Percentiles rank a stretch among this genome's conserved stretches.
phyloP scores from a whole-genome alignment of 2,113 vertebrate species.

The Enhydra lutris region DNA sequence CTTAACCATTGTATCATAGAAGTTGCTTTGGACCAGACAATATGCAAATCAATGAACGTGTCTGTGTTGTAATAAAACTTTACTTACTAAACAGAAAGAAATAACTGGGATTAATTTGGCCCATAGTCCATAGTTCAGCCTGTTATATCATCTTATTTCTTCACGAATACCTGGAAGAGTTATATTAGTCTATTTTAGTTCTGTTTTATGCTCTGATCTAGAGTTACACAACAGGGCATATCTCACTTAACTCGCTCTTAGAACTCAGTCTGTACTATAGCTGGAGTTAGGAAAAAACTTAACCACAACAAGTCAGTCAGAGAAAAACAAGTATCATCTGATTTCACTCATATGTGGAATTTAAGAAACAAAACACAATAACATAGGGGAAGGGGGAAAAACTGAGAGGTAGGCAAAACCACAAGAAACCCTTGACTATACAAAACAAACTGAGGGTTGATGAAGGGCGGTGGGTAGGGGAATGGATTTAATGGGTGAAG shows the following conservation, averaged over 20 bases:
- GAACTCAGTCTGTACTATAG: not conserved
- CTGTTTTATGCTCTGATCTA: not conserved
- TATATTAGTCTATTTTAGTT: not conserved
- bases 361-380: not conserved
- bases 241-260: not conserved
- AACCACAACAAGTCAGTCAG: not conserved
- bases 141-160: not conserved
- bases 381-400: not conserved
- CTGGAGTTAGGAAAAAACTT: not conserved
- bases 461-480: not conserved
- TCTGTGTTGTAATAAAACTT: not conserved
- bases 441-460: not conserved
- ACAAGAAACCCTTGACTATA: not conserved
- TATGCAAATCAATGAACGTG: not conserved
- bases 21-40: not conserved
- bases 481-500: not conserved
- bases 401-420: not conserved
- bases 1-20: not conserved
- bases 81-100: not conserved
- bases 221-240: not conserved
- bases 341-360: not conserved
- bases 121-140: not conserved
- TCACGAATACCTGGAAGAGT: not conserved
- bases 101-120: not conserved
- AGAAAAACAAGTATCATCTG: not conserved